These are phyloP conservation scores for Heterochromis multidens DNA, from an alignment of 2,113 vertebrate species.

Conservation along the genomic window DNA sequence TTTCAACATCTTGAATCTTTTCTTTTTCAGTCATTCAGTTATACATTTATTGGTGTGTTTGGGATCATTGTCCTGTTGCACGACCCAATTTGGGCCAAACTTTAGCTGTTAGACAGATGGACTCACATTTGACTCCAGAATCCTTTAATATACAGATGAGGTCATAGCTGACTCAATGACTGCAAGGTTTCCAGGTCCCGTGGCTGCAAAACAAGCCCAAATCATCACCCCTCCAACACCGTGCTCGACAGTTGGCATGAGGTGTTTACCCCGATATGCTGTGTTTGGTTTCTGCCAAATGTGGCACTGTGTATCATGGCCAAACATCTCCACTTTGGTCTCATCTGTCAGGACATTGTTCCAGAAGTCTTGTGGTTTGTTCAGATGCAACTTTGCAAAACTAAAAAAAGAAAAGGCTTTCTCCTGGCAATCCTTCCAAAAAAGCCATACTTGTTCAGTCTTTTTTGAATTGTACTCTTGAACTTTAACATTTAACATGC, in stretches of 20 bases:
- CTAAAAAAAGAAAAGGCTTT: rapidly evolving
- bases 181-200: no score
- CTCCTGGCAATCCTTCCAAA: background rate
- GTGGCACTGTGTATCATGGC: background rate
- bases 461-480: background rate
- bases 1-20: background rate
- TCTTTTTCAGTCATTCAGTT: background rate
- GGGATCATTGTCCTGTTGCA: background rate
- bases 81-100: no score
- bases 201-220: background rate
- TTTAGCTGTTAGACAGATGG: background rate
- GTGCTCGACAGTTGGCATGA: background rate
- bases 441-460: rapidly evolving
- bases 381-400: background rate
- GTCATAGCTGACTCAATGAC: background rate
- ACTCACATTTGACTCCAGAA: background rate
- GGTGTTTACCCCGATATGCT: background rate
- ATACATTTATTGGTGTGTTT: background rate
- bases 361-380: background rate
- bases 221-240: background rate
- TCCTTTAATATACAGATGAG: background rate
- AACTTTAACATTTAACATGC: background rate
- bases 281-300: background rate
- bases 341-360: background rate
- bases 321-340: background rate